A percentile compares a stretch with the other conserved stretches of the same genome.
Conservation (phyloP, 2,888 invertebrate genomes). For the Tiliacea aurago region DNA sequence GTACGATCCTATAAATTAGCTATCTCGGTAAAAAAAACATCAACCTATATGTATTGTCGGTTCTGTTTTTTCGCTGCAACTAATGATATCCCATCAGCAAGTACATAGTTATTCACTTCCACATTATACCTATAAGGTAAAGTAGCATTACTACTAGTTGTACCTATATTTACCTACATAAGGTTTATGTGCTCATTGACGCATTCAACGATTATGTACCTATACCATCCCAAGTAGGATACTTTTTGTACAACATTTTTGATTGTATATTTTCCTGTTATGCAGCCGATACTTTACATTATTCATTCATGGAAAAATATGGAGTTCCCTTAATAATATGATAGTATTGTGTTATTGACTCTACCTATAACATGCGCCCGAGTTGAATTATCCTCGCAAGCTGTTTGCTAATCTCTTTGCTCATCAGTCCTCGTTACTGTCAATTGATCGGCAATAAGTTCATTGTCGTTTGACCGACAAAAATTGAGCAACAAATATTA, state of each 20-base stretch:
- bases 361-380: conserved; percentile 22
- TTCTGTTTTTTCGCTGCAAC: conserved; percentile 8
- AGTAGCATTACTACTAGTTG: background rate
- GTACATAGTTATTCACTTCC: conserved; percentile 18
- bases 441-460: conserved; percentile 71
- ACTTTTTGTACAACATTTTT: background rate
- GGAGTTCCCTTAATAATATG: conserved; percentile 20
- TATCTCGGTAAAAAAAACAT: background rate
- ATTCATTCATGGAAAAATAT: conserved; percentile 15
- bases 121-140: conserved; percentile 13
- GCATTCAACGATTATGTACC: conserved; percentile 16
- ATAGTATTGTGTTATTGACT: background rate
- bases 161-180: background rate
- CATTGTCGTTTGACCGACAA: conserved; percentile 68
- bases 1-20: background rate
- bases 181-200: conserved; percentile 20
- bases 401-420: conserved; percentile 62
- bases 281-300: conserved; percentile 6
- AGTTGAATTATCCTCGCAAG: conserved; percentile 41
- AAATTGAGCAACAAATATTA: conserved; percentile 56
- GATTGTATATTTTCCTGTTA: conserved; percentile 31
- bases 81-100: background rate
- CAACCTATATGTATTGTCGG: no score
- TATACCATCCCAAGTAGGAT: background rate
- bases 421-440: conserved; percentile 69